These are phyloP conservation scores for Syrphus vitripennis DNA, from an alignment of 2,888 invertebrate genomes.

Conservation along the genomic window DNA sequence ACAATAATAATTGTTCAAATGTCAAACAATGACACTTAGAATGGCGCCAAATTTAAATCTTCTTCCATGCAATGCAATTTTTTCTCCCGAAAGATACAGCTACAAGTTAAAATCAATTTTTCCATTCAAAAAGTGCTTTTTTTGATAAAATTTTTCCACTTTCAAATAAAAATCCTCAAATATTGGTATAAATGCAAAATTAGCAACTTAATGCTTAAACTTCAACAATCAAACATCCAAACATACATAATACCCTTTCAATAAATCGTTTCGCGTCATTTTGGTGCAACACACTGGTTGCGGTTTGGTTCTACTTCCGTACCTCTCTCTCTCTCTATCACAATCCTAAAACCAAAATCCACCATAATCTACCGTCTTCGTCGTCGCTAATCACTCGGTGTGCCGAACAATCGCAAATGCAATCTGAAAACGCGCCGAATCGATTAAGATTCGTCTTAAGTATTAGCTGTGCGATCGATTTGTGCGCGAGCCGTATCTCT, in stretches of 20 bases:
- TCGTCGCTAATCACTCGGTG: background rate
- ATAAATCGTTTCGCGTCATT: constrained; percentile 58
- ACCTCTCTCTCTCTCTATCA: constrained; percentile 18
- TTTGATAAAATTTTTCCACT: too few relatives aligned
- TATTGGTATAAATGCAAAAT: background rate
- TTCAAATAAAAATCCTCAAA: too few relatives aligned
- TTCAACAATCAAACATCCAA: constrained; percentile 26
- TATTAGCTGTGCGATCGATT: constrained; percentile 61
- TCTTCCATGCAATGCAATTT: too few relatives aligned
- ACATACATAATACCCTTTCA: constrained; percentile 4
- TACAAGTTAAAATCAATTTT: too few relatives aligned
- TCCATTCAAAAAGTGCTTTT: too few relatives aligned
- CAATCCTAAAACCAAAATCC: constrained; percentile 27
- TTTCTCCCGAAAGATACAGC: too few relatives aligned
- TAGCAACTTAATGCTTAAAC: constrained; percentile 9
- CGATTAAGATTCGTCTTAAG: constrained; percentile 70
- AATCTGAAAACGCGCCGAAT: constrained; percentile 71
- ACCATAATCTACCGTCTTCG: constrained; percentile 23
- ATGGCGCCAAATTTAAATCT: too few relatives aligned
- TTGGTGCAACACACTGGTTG: constrained; percentile 25
- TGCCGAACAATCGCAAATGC: constrained; percentile 65
- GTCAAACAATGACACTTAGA: too few relatives aligned
- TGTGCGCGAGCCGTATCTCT: constrained; percentile 32
- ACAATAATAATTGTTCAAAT: too few relatives aligned
- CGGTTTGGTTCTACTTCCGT: constrained; percentile 65